Base-by-base conservation (phyloP, 1,140 invertebrate species). In the Trichonephila clavipes region DNA sequence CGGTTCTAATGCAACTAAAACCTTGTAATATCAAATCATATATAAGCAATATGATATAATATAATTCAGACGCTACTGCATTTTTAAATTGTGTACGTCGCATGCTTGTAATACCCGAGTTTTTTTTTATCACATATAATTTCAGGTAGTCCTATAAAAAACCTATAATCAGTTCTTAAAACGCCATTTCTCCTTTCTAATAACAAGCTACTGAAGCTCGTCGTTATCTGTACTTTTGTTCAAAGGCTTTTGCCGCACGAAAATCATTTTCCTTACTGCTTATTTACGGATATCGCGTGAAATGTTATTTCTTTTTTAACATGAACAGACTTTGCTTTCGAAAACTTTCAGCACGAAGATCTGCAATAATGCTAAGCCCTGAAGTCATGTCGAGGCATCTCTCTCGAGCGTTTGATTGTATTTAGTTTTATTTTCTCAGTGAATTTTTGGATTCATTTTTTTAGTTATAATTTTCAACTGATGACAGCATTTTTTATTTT, bases 261-360 rank as follows among this genome's bases (percentile, higher is more conserved):
- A 85, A 85, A 51, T 61, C 83, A 85, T 85, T 85, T 85, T 85
- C 83, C 28, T 85, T 12, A 12, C 44, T 85, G 28, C 16, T 85
- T 85, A 85, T 85, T 77, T 34, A 77, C 24, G 72, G 72, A 77
- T 34, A 77, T 77, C 16, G 72, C 51, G 83, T 85, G 83, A 85
- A 85, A 85, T 59, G 58, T 21, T 16, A 59, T 85, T 85, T 85
- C 40, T 85, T 59, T 40, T 59, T 85, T 24, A 85, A 59, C 51
- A 85, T 85, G 83, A 85, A n/a, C 21, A 24, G 12, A 51, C n/a
- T 58, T 28, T 24, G 12, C 44, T 85, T 85, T n/a, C 21, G 16
- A 51, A 59, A 24, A 59, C 28, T 85, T 85, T 85, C n/a, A 16
- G 10, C 83, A 85, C 83, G 83, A 85, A 51, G 21, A 85, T 24